A percentile compares a stretch with the other conserved stretches of the same genome.
phyloP scores from a whole-genome alignment of 2,113 vertebrate species.

The Edolisoma coerulescens region DNA sequence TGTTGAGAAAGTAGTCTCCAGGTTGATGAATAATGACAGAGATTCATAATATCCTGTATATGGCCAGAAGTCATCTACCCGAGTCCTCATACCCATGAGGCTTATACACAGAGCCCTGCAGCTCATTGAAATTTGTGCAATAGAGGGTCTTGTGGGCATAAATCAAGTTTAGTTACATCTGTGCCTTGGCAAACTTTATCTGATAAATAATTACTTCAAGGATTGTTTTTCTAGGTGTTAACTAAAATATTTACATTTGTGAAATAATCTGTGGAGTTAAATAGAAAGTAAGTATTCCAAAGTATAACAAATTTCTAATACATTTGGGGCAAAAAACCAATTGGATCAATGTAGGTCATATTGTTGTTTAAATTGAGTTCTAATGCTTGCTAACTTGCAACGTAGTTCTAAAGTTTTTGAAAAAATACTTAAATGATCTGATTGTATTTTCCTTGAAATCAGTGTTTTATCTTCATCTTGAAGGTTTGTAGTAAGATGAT shows the following conservation, averaged over 20 bases:
- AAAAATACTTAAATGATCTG: neutral
- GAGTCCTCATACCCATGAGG: neutral
- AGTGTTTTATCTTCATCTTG: neutral
- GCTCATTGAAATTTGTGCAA: neutral
- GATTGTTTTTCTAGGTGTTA: neutral
- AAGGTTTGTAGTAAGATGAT: neutral
- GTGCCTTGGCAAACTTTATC: neutral
- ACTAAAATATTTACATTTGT: neutral
- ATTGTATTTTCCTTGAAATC: neutral
- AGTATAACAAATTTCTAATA: neutral
- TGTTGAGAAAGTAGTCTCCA: neutral
- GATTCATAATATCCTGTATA: neutral
- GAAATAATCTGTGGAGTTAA: neutral
- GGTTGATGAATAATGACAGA: neutral
- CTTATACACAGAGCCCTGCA: neutral
- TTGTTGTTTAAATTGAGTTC: neutral
- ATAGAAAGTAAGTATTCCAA: neutral
- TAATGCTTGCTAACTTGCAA: neutral
- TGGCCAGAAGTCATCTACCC: fast-evolving
- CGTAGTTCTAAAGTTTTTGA: neutral
- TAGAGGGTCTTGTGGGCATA: neutral
- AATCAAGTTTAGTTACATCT: neutral
- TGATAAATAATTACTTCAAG: neutral
- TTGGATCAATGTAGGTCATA: neutral
- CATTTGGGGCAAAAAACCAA: neutral